A percentile compares a stretch with the other conserved stretches of the same genome.
phyloP scores from a whole-genome alignment of 2,113 vertebrate genomes.

The Misgurnus anguillicaudatus region DNA sequence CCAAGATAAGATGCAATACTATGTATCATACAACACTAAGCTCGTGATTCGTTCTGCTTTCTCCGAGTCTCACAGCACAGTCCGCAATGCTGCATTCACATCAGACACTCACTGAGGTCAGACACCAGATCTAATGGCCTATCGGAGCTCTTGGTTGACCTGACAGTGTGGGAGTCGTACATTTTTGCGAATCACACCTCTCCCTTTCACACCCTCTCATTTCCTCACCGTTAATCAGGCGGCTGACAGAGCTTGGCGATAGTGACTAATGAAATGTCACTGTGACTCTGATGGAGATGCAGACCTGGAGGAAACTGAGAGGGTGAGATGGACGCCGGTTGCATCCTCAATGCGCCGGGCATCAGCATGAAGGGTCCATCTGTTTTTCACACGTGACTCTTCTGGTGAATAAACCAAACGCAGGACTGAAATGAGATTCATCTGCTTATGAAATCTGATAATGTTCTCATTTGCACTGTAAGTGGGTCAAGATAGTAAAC shows the following conservation, averaged over 20 bases:
- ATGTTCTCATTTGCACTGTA: not conserved
- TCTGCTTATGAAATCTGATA: not conserved
- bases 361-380: not conserved
- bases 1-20: not conserved
- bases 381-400: conserved; percentile 19
- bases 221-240: conserved; percentile 43
- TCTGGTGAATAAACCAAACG: not conserved
- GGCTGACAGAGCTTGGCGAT: conserved; percentile 38
- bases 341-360: not conserved
- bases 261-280: conserved; percentile 54
- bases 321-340: conserved; percentile 8
- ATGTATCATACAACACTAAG: not conserved
- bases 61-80: not conserved
- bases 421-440: not conserved
- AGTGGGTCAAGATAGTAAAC: not conserved
- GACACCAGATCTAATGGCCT: conserved; percentile 37
- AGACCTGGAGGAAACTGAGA: conserved; percentile 32
- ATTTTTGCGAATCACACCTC: conserved; percentile 47
- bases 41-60: not conserved
- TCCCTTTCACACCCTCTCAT: conserved; percentile 24
- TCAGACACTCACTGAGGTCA: conserved; percentile 30
- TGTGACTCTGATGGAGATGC: conserved; percentile 43
- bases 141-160: conserved; percentile 28
- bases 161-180: conserved; percentile 28
- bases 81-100: not conserved